phyloP scores from a whole-genome alignment of 2,113 vertebrate genomes.

The Tricholaema leucomelas region DNA sequence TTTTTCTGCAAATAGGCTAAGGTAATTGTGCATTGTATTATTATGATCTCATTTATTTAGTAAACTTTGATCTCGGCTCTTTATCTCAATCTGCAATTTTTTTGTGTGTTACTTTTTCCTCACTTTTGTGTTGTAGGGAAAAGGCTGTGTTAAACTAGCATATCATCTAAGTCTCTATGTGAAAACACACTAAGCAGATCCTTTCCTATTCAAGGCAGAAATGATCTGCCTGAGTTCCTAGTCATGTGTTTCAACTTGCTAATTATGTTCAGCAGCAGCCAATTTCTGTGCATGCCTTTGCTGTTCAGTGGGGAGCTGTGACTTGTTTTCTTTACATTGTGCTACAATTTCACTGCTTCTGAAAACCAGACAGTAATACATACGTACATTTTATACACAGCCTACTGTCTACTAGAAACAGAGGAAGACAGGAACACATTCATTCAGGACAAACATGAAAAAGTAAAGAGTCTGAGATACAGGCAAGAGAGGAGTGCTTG shows the following conservation, averaged over 20 bases:
- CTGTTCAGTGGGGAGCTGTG: not conserved
- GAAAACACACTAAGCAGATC: not conserved
- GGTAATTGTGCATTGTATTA: no score
- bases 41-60: no score
- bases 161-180: not conserved
- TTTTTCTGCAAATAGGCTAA: no score
- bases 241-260: not conserved
- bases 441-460: not conserved
- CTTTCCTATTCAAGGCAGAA: not conserved
- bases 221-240: not conserved
- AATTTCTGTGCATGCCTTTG: not conserved
- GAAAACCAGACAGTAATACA: not conserved
- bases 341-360: not conserved
- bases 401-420: not conserved
- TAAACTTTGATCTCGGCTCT: no score
- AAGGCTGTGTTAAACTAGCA: no score
- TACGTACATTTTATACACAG: not conserved
- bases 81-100: no score
- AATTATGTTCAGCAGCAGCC: not conserved
- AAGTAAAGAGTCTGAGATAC: not conserved
- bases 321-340: not conserved
- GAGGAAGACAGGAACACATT: not conserved
- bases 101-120: no score
- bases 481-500: not conserved
- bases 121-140: no score